phyloP scores from a whole-genome alignment of 1,140 invertebrate species.

The Drosophila sproati region DNA sequence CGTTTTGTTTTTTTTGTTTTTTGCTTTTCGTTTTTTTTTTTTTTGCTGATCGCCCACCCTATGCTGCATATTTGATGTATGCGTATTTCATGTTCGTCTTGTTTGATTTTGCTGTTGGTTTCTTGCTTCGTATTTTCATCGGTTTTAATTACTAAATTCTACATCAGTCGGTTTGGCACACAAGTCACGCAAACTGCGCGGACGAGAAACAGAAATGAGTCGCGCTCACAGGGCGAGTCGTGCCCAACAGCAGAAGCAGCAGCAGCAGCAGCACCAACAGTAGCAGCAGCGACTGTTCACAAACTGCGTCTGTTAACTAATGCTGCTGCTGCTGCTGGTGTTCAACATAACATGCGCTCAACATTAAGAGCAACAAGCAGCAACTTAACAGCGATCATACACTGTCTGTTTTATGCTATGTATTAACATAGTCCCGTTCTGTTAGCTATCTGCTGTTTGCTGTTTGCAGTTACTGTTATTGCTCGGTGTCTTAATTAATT shows the following conservation, averaged over 20 bases:
- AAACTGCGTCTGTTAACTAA: not conserved
- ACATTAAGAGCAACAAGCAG: not conserved
- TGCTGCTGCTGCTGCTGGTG: not conserved
- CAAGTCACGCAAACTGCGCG: conserved; percentile 65
- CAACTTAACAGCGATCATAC: not conserved
- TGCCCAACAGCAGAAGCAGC: not conserved
- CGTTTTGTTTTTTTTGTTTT: not conserved
- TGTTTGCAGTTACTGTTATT: not conserved
- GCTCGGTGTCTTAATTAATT: not conserved
- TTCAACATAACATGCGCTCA: not conserved
- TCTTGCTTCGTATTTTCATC: conserved; percentile 48
- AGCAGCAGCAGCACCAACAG: not conserved
- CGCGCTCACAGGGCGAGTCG: too few relatives aligned
- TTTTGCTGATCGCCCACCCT: conserved; percentile 23
- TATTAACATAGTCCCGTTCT: not conserved
- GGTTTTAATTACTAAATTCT: conserved; percentile 77
- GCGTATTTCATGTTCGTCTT: conserved; percentile 15
- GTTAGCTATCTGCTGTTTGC: not conserved
- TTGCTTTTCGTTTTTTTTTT: not conserved
- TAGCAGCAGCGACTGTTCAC: not conserved
- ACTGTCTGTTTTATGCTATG: not conserved
- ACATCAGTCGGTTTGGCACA: conserved; percentile 84
- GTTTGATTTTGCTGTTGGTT: conserved; percentile 24
- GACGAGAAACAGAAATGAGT: conserved; percentile 35
- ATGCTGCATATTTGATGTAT: conserved; percentile 2